Percentiles rank a stretch among this genome's conserved stretches.
phyloP scores from a whole-genome alignment of 2,888 invertebrate species.

The Junonia oenone region DNA sequence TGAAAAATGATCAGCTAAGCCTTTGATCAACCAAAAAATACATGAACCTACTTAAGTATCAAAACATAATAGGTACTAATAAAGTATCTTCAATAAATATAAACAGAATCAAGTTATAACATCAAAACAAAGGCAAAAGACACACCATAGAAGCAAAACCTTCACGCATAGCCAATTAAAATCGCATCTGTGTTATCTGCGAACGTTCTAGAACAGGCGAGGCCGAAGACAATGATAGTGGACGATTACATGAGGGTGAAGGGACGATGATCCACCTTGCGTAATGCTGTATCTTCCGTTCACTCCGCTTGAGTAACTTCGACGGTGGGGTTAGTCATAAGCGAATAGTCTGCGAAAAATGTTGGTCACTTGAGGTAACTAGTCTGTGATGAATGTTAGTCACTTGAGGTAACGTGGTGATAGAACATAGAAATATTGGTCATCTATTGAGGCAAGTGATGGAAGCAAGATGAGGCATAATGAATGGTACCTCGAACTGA shows the following conservation, averaged over 20 bases:
- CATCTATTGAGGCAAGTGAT: too few relatives aligned
- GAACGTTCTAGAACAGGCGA: slow-evolving; percentile 14
- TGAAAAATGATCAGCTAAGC: too few relatives aligned
- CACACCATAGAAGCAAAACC: background rate
- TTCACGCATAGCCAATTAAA: background rate
- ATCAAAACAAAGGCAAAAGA: too few relatives aligned
- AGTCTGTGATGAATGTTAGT: background rate
- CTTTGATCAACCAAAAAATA: too few relatives aligned
- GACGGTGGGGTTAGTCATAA: slow-evolving; percentile 27
- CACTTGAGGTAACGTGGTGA: too few relatives aligned
- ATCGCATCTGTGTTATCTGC: slow-evolving; percentile 1
- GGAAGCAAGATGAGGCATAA: too few relatives aligned
- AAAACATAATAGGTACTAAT: too few relatives aligned
- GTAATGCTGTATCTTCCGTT: slow-evolving; percentile 51
- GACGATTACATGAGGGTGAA: slow-evolving; percentile 40
- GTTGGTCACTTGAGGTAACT: background rate
- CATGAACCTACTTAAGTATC: too few relatives aligned
- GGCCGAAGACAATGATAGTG: slow-evolving; percentile 25
- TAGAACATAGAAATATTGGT: too few relatives aligned
- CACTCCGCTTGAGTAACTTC: slow-evolving; percentile 51
- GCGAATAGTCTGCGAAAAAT: slow-evolving; percentile 8
- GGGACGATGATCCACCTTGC: slow-evolving; percentile 48
- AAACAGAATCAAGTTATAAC: too few relatives aligned
- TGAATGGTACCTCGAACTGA: too few relatives aligned
- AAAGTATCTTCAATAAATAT: too few relatives aligned